Evolutionary conservation across 2,888 invertebrate species (phyloP).

Genomic region (Mystacides longicornis): DNA sequence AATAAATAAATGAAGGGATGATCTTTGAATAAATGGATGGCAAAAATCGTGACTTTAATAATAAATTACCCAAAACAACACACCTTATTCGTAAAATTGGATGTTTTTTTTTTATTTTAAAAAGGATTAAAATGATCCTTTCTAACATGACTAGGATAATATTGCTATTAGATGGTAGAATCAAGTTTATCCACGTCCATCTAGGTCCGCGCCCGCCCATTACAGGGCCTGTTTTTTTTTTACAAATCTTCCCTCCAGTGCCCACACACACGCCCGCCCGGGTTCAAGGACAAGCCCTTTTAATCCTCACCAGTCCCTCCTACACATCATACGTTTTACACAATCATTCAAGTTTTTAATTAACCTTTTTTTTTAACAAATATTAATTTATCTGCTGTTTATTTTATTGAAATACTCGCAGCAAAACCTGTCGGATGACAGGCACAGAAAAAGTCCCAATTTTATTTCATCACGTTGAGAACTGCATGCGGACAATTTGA

Average conservation of each 20-base stretch:
- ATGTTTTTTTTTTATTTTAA: background rate
- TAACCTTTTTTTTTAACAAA: no score
- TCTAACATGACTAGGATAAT: background rate
- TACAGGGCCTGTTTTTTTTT: background rate
- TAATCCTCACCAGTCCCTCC: background rate
- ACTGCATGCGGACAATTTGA: no score
- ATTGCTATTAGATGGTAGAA: background rate
- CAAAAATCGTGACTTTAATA: background rate
- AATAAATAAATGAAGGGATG: no score
- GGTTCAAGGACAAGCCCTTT: background rate
- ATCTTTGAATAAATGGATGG: no score
- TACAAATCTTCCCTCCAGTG: constrained; percentile 1
- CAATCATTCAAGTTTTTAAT: no score
- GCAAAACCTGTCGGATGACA: no score
- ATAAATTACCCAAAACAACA: background rate
- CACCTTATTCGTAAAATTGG: background rate
- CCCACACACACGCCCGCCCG: constrained; percentile 1
- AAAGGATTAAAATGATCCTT: background rate
- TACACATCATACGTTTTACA: no score
- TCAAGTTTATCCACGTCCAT: background rate
- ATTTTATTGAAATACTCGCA: no score
- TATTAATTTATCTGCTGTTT: no score
- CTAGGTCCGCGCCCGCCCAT: background rate
- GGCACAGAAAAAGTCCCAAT: no score
- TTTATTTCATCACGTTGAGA: no score